Percentiles rank a stretch among this genome's conserved stretches.
Evolutionary conservation across 2,113 vertebrate genomes (phyloP).

Genomic region (Chamaetylas fuelleborni): DNA sequence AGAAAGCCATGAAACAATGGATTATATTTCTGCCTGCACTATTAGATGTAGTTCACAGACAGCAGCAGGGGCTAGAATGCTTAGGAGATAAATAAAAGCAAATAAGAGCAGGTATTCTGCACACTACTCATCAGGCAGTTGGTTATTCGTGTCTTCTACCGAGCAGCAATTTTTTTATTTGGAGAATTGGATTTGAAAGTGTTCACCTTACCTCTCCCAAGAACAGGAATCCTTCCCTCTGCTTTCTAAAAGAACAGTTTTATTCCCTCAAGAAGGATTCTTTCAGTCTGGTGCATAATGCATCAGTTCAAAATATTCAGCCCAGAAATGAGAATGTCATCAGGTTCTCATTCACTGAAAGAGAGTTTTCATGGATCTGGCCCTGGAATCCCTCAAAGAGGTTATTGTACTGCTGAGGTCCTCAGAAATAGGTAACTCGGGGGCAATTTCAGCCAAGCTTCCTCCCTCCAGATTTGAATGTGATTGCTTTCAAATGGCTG

Average conservation of each 20-base stretch:
- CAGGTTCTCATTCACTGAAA: constrained; percentile 62
- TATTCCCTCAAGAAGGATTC: constrained; percentile 55
- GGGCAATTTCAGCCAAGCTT: constrained; percentile 58
- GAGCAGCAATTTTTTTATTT: constrained; percentile 17
- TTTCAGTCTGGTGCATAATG: constrained; percentile 53
- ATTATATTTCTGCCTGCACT: background rate
- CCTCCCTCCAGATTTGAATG: constrained; percentile 48
- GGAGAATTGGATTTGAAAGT: background rate
- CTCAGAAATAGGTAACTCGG: constrained; percentile 66
- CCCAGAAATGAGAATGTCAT: constrained; percentile 67
- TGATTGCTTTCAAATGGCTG: constrained; percentile 27
- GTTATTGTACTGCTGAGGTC: constrained; percentile 61
- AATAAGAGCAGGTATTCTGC: background rate
- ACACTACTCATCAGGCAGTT: background rate
- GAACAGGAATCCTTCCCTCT: constrained; percentile 33
- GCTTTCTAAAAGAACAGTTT: constrained; percentile 46
- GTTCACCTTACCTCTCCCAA: constrained; percentile 31
- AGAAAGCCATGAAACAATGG: background rate
- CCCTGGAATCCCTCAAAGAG: constrained; percentile 63
- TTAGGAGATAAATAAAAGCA: background rate
- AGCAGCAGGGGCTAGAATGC: background rate
- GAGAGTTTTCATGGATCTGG: constrained; percentile 64
- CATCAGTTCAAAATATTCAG: constrained; percentile 54
- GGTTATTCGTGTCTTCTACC: background rate
- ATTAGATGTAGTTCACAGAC: background rate